These are phyloP conservation scores for Galerucella pusilla DNA, from an alignment of 2,888 invertebrate species.

Conservation along the genomic window DNA sequence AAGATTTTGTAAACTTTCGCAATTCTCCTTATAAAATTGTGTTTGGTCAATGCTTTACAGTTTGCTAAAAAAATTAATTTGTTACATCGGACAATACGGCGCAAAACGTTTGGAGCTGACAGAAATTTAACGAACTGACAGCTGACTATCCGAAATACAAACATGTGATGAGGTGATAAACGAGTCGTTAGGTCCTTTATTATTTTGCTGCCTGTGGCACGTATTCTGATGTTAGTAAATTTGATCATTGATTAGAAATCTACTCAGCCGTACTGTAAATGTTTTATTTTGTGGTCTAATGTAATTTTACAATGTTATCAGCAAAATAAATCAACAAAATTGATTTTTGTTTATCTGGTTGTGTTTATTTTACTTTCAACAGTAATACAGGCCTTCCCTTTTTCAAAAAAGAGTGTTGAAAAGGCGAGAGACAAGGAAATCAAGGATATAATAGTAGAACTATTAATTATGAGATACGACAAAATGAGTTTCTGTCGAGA, in stretches of 20 bases:
- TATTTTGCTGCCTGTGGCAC: not conserved
- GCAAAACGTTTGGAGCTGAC: not conserved
- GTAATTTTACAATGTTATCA: not conserved
- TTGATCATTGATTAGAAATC: not conserved
- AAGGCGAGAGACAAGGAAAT: no score
- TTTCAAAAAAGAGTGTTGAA: no score
- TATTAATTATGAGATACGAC: no score
- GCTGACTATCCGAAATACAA: not conserved
- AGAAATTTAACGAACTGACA: conserved; percentile 2
- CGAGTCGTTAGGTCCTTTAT: not conserved
- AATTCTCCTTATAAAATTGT: no score
- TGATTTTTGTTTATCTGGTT: no score
- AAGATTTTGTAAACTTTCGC: no score
- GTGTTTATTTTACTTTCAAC: no score
- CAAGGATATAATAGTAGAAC: no score
- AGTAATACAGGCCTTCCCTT: no score
- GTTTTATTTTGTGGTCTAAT: not conserved
- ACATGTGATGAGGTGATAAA: conserved; percentile 1
- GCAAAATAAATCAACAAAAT: not conserved
- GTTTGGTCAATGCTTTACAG: no score
- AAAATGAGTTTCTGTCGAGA: no score
- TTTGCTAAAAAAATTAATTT: no score
- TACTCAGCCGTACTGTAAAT: not conserved
- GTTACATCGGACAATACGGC: not conserved
- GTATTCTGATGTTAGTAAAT: not conserved